Evolutionary conservation across 2,888 invertebrate species (phyloP), one percentile per base, ranked within the genome.

Genomic region (Dynastes hyllus): DNA sequence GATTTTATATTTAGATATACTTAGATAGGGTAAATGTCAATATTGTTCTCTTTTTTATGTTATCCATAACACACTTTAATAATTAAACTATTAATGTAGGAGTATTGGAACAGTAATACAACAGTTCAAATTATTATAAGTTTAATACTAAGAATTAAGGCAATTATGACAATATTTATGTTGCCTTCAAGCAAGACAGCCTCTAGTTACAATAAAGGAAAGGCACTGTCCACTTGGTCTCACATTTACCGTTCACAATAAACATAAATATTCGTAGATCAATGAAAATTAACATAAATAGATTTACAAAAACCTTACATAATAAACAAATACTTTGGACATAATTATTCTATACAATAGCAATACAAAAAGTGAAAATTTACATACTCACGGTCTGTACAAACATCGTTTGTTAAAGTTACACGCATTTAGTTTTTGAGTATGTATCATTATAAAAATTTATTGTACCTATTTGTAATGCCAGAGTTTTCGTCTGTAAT

Each of bases 191-290:
- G 82, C 82, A 79, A 79, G 81, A 81, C 81, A 81, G 80, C 79
- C 80, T 82, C 78, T 79, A 78, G 58, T 78, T 79, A 67, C 73
- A 50, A 66, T 55, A 77, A 76, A 79, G 79, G 78, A 81, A 82
- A 82, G 82, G 82, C 82, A 82, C 82, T 82, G 82, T 82, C 82
- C 77, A 81, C 82, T 82, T 81, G 81, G 82, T 81, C 82, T 80
- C 80, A 78, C 69, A 80, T 65, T 77, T 65, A 73, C 77, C 65
- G 27, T 51, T 53, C 51, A 69, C 69, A 69, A 69, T 58, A 77
- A 67, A 71, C 70, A 58, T 77, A 69, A 69, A 79, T 70, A 79
- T 66, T 65, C 45, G 70, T 78, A 79, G 53, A 79, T 65, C 51
- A 40, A 73, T 66, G 45, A 79, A 77, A 67, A 77, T 58, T 58